phyloP scores from a whole-genome alignment of 2,113 vertebrate genomes.

The Podilymbus podiceps region DNA sequence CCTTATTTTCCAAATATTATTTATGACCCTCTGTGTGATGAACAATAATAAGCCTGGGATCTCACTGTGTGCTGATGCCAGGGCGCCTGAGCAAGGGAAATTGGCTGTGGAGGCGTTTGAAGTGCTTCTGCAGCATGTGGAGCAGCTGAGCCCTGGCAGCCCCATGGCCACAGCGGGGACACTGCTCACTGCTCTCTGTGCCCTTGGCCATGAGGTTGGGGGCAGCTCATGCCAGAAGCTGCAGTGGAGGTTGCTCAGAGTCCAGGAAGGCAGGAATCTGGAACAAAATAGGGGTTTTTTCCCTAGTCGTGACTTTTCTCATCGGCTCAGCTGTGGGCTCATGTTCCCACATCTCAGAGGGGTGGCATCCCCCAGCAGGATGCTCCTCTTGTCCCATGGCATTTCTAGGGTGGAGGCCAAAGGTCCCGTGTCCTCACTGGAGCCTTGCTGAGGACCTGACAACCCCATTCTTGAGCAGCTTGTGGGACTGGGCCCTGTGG shows the following conservation, averaged over 20 bases:
- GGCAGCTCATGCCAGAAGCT: neutral
- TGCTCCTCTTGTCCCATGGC: neutral
- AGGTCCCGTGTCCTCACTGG: neutral
- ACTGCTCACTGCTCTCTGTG: neutral
- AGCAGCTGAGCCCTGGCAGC: neutral
- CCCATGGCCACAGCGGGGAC: neutral
- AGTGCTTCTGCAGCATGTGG: fast-evolving
- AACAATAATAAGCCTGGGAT: neutral
- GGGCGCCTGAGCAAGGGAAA: neutral
- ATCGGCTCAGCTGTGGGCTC: neutral
- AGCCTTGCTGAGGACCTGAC: neutral
- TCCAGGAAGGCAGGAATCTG: neutral
- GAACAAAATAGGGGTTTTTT: slow-evolving; percentile 41
- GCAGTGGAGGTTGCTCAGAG: neutral
- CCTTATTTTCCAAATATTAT: slow-evolving; percentile 1
- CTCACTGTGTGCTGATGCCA: neutral
- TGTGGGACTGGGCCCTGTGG: neutral
- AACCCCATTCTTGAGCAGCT: neutral
- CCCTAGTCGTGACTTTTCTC: neutral
- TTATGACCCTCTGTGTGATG: neutral
- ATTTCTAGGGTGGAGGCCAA: neutral
- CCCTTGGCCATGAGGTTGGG: neutral
- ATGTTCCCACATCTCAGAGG: neutral
- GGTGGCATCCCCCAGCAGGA: neutral
- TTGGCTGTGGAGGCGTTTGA: neutral